Evolutionary conservation across 2,888 invertebrate species (phyloP).

Genomic region (Oconnorella tubifera): DNA sequence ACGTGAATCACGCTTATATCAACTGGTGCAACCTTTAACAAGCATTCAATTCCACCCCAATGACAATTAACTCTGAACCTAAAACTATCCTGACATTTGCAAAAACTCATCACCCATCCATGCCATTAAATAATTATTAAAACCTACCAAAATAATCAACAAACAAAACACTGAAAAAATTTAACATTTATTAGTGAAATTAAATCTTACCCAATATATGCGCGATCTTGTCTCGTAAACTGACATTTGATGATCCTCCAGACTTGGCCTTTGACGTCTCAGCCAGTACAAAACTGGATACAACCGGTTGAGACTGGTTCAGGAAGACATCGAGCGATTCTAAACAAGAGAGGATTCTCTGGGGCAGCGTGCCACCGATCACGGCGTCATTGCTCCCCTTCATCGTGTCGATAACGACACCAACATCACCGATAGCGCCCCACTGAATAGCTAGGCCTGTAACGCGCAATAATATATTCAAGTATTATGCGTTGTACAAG

Average conservation of each 20-base stretch:
- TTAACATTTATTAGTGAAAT: background rate
- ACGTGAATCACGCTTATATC: too few relatives aligned
- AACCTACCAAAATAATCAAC: background rate
- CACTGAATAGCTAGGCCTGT: conserved; percentile 81
- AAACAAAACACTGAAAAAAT: background rate
- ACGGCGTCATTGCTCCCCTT: conserved; percentile 76
- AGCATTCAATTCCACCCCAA: too few relatives aligned
- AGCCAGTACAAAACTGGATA: conserved; percentile 72
- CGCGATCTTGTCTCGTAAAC: conserved; percentile 74
- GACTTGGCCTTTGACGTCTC: conserved; percentile 69
- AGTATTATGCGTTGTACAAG: too few relatives aligned
- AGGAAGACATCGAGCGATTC: conserved; percentile 82
- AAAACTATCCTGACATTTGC: too few relatives aligned
- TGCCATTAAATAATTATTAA: too few relatives aligned
- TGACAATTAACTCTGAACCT: too few relatives aligned
- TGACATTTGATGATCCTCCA: conserved; percentile 61
- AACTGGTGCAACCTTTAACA: too few relatives aligned
- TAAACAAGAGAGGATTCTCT: conserved; percentile 89
- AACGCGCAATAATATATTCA: conserved; percentile 4
- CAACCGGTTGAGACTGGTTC: conserved; percentile 67
- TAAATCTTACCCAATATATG: conserved; percentile 77
- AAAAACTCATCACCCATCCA: too few relatives aligned
- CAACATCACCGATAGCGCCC: conserved; percentile 98
- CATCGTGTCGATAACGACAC: conserved; percentile 83
- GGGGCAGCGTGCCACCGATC: conserved; percentile 92